Conservation (phyloP, 2,797 vertebrate species). For the Natrix natrix region DNA sequence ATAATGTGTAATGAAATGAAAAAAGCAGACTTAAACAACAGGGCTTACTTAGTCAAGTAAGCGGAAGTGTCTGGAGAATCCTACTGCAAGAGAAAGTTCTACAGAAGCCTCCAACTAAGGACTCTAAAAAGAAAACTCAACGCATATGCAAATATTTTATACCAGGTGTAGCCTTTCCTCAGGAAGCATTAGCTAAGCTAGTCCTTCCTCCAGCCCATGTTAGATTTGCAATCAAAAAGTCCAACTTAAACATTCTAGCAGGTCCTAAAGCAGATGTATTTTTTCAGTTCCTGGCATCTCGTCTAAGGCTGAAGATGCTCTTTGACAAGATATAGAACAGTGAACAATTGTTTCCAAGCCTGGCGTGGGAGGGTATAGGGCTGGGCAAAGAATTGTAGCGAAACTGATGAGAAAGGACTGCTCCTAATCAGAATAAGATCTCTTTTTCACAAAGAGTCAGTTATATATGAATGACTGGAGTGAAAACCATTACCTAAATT, state of each 20-base stretch:
- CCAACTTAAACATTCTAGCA: neutral
- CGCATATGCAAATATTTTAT: neutral
- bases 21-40: neutral
- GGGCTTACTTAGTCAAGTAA: neutral
- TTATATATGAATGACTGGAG: neutral
- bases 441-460: neutral
- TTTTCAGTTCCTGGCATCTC: neutral
- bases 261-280: neutral
- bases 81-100: neutral
- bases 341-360: neutral
- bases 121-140: neutral
- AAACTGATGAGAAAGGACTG: neutral
- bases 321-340: neutral
- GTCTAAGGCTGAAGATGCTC: neutral
- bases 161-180: neutral
- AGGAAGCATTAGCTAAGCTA: neutral
- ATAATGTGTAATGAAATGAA: neutral
- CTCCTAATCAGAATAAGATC: neutral
- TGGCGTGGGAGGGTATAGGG: neutral
- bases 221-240: neutral
- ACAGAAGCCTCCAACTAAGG: neutral
- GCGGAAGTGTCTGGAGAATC: neutral
- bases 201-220: neutral
- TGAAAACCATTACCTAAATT: neutral
- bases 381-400: neutral